Evolutionary conservation across 2,888 invertebrate species (phyloP).

Genomic region (Schizotus pectinicornis): DNA sequence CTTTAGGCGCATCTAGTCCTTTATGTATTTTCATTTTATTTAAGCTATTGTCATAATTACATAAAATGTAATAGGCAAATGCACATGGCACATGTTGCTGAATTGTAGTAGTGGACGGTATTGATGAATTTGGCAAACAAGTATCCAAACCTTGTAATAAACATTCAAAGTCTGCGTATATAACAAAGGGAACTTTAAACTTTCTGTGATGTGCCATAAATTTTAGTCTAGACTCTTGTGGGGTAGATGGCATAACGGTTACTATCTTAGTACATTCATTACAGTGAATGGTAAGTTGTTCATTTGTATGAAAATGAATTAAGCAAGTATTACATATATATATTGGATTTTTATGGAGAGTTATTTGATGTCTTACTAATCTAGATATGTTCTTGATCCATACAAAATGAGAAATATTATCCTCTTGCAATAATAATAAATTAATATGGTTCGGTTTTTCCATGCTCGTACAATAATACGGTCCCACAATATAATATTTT

Average conservation of each 20-base stretch:
- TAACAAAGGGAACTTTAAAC: constrained; percentile 25
- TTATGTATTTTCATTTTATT: constrained; percentile 27
- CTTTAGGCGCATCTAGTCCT: constrained; percentile 23
- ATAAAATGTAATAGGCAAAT: constrained; percentile 37
- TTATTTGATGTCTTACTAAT: constrained; percentile 15
- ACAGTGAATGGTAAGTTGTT: no score
- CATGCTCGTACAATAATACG: no score
- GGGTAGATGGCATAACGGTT: no score
- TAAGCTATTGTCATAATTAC: constrained; percentile 30
- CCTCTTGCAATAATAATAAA: no score
- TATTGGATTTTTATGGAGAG: constrained; percentile 7
- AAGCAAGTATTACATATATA: no score
- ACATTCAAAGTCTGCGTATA: constrained; percentile 36
- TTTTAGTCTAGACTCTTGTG: no score
- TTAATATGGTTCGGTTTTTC: no score
- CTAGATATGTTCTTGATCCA: constrained; percentile 31
- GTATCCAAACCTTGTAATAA: constrained; percentile 6
- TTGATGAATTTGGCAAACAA: constrained; percentile 19
- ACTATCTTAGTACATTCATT: no score
- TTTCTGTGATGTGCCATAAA: no score
- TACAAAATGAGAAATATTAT: no score
- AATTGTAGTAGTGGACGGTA: constrained; percentile 31
- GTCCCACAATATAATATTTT: no score
- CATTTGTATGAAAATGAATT: no score
- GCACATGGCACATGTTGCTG: constrained; percentile 33